Evolutionary conservation across 2,113 vertebrate species (phyloP), one percentile per base, ranked within the genome.

Genomic region (Asarcornis scutulata): DNA sequence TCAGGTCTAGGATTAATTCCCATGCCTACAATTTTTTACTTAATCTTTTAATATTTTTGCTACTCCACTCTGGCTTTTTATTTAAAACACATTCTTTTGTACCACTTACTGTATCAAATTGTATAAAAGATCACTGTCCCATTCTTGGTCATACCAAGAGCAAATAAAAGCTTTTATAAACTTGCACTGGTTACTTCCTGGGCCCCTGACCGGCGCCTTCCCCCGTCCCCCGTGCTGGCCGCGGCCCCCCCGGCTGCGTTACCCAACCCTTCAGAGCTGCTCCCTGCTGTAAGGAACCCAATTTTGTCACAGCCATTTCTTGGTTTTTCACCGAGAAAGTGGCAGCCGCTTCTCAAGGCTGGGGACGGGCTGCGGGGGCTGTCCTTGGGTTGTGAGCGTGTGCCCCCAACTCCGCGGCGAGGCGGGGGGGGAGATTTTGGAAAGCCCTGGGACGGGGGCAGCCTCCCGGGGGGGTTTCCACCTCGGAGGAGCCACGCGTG

Each of bases 121-220:
- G 95, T 97, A 95, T 94, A 96, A 96, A 95, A 93, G 87, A 93
- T 95, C 94, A 95, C 96, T 97, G 83, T 97, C 96, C 96, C 96
- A 83, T 93, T 96, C 95, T 97, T 95, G 95, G 95, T 95, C 87
- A 6, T 96, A 95, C 96, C 89, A 95, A 96, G 96, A 96, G 94
- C 94, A 85, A 97, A 96, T 97, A 96, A 97, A 97, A 91, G 95
- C 96, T 96, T 97, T 96, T 96, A 91, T 97, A 96, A 96, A 96
- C 94, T 96, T 96, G 95, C 91, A 89, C 5, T 56, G 72, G n/a
- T 89, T 38, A 4, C 67, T 95, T 95, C 34, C 62, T 94, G n/a
- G 21, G 91, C 81, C 69, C 56, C 22, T 25, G 25, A 13, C 50
- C 50, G 50, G 50, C 50, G 23, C 50, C 50, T 25, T 52, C 50